Base-by-base conservation (phyloP, 23 tunicate genomes). In the Trididemnum miniatum region DNA sequence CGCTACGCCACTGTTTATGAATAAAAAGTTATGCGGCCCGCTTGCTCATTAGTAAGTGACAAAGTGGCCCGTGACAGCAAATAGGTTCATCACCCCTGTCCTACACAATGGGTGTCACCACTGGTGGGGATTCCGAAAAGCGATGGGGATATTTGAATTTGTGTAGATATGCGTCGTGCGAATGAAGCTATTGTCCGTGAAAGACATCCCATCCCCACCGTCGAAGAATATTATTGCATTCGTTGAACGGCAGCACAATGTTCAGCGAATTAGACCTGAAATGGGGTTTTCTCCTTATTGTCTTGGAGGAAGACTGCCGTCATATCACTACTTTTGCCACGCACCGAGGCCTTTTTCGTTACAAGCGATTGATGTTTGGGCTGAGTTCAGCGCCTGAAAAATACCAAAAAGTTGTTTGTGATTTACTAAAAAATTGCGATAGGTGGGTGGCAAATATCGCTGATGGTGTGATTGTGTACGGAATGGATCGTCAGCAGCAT, bases 371-470 rank as follows among this genome's bases (percentile, higher is more conserved):
- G 23, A 64, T 64, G 71, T 64, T 64, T 27, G 71, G 71, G 22
- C 23, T 71, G n/a, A 29, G 40, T 25, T 78, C 36, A 7, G 83
- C 83, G 12, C 83, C 83, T 34, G 83, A 78, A 57, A 78, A 57
- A 60, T 76, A 76, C 71, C 81, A 44, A 28, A 76, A 44, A 26
- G 24, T 76, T 26, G 44, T 76, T 5, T 32, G 80, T 7, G 62
- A 75, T 37, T 24, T 75, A 22, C 64, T 75, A 75, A 38, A 71
- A 23, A 71, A 76, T 9, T 76, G 80, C 67, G 31, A 64, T 12
- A 39, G 33, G 22, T n/a, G 77, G 12, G 77, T 31, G 12, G 51
- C 51, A 31, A 71, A 71, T 7, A 71, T 71, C 23, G 77, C 77
- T 9, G 77, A 65, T 27, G 71, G 57, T 49, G 57, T 49, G 12